Percentiles rank a stretch among this genome's conserved stretches.
phyloP scores from a whole-genome alignment of 2,888 invertebrate species.

The Malacosoma neustria region DNA sequence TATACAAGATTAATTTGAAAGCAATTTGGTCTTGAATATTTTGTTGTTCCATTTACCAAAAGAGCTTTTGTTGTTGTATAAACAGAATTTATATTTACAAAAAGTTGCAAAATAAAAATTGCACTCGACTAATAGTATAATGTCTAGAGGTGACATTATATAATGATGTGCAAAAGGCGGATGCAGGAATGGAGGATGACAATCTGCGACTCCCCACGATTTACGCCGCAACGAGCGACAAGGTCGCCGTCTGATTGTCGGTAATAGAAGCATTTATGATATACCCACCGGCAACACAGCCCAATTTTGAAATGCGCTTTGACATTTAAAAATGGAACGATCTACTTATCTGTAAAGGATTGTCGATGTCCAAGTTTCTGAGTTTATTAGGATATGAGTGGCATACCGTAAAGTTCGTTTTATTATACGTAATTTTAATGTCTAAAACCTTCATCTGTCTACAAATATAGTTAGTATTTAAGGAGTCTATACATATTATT shows the following conservation, averaged over 20 bases:
- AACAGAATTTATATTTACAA: too few relatives aligned
- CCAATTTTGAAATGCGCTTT: conserved; percentile 40
- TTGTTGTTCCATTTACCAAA: too few relatives aligned
- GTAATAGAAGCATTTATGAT: conserved; percentile 59
- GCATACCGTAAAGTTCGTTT: too few relatives aligned
- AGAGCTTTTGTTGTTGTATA: too few relatives aligned
- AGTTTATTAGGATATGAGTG: too few relatives aligned
- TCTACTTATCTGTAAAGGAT: conserved; percentile 3
- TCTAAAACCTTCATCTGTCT: neutral
- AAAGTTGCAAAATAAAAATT: neutral
- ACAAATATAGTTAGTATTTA: neutral
- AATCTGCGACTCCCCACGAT: conserved; percentile 68
- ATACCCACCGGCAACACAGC: conserved; percentile 49
- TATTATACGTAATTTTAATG: too few relatives aligned
- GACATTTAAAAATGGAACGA: neutral
- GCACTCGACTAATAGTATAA: conserved; percentile 5
- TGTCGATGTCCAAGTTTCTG: neutral
- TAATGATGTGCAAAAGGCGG: conserved; percentile 66
- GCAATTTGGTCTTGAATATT: too few relatives aligned
- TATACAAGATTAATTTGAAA: too few relatives aligned
- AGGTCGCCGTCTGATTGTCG: conserved; percentile 68
- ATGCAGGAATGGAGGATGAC: conserved; percentile 63
- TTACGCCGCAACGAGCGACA: conserved; percentile 64
- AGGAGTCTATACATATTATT: neutral
- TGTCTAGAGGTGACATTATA: conserved; percentile 33